These are phyloP conservation scores for Hippopotamus amphibius DNA, from an alignment of 2,113 vertebrate genomes.

Conservation along the genomic window DNA sequence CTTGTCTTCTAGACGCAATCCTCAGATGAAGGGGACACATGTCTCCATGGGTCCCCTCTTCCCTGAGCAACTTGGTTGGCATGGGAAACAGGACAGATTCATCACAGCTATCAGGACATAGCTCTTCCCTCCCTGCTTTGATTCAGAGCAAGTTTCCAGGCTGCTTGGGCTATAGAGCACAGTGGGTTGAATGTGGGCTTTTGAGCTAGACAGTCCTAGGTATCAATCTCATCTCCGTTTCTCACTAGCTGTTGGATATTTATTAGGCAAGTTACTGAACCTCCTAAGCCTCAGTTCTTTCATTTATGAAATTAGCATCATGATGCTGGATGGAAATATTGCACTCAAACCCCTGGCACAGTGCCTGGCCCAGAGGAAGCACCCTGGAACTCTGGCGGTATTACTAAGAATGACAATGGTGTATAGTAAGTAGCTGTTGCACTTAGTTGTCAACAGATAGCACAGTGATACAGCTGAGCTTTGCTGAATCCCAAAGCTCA, in stretches of 20 bases:
- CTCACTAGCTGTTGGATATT: background rate
- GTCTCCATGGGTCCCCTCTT: background rate
- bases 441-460: background rate
- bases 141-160: background rate
- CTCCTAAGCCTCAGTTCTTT: background rate
- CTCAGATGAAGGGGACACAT: background rate
- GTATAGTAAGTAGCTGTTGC: fast-evolving
- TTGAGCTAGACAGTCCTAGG: background rate
- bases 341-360: background rate
- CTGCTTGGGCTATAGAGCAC: background rate
- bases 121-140: background rate
- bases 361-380: background rate
- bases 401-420: background rate
- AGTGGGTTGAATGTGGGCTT: background rate
- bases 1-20: too few relatives aligned
- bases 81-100: background rate
- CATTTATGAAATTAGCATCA: slow-evolving; percentile 28
- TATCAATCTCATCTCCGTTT: background rate
- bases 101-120: too few relatives aligned
- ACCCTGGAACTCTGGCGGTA: background rate
- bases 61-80: background rate
- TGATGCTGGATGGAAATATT: background rate
- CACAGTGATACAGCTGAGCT: background rate
- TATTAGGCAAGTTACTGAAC: background rate
- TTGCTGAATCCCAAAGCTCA: background rate